These are phyloP conservation scores for Cotesia glomerata DNA, from an alignment of 1,140 invertebrate genomes.

Conservation along the genomic window DNA sequence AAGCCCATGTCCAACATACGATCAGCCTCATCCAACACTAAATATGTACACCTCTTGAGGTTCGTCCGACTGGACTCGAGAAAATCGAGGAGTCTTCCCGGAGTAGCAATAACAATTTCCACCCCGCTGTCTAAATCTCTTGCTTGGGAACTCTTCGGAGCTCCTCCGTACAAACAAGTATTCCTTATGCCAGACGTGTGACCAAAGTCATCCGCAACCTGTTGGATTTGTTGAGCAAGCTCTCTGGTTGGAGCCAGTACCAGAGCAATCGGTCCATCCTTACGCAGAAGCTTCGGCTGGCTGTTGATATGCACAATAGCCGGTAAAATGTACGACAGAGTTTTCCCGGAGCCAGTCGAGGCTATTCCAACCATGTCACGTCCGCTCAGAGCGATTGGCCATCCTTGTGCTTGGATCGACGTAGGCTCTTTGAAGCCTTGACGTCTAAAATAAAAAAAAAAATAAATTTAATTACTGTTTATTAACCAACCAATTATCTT, in stretches of 20 bases:
- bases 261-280: slow-evolving; percentile 90
- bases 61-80: slow-evolving; percentile 93
- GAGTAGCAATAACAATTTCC: slow-evolving; percentile 92
- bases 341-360: slow-evolving; percentile 94
- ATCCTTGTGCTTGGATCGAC: slow-evolving; percentile 88
- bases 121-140: slow-evolving; percentile 86
- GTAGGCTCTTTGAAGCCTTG: slow-evolving; percentile 86
- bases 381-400: slow-evolving; percentile 93
- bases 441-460: slow-evolving; percentile 64
- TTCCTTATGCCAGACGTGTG: slow-evolving; percentile 84
- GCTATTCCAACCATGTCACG: slow-evolving; percentile 95
- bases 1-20: slow-evolving; percentile 99
- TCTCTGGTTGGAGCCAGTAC: slow-evolving; percentile 94
- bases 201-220: slow-evolving; percentile 93
- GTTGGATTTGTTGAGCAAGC: slow-evolving; percentile 95
- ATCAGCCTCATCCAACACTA: slow-evolving; percentile 97
- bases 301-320: slow-evolving; percentile 93
- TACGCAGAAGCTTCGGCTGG: slow-evolving; percentile 80
- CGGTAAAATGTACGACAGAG: slow-evolving; percentile 81
- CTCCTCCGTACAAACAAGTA: slow-evolving; percentile 94
- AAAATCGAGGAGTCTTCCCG: slow-evolving; percentile 94
- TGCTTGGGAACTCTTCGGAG: slow-evolving; percentile 84
- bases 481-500: background rate
- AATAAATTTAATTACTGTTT: slow-evolving; percentile 11
- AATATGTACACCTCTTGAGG: slow-evolving; percentile 88